Base-by-base conservation (phyloP, 2,797 vertebrate genomes). In the Phrynocephalus vlangalii region DNA sequence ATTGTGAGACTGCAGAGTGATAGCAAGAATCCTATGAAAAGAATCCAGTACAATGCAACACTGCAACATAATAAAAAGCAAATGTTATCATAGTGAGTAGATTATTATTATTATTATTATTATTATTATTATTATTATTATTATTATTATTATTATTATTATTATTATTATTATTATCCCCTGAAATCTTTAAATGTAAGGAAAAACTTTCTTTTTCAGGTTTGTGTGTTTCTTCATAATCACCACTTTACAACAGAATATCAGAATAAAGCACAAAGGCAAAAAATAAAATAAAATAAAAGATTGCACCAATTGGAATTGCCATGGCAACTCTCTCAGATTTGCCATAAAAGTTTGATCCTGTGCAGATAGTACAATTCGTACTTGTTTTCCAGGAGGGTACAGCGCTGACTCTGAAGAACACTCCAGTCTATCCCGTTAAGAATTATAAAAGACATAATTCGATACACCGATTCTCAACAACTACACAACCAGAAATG, bases 301-400 rank as follows among this genome's bases (percentile, higher is more conserved):
- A 95, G 95, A 93, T 94, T 81, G 94, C 94, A 96, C 93, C 83
- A 90, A 96, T 93, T 93, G 93, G 93, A 94, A 96, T 97, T 96
- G 93, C 97, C 96, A 97, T 97, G 93, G 96, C 96, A 97, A 97
- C 97, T 95, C 94, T 95, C 5, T 95, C 93, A 94, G 93, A 95
- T 96, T 95, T 96, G 94, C 95, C 94, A 94, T 96, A 95, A 95
- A 88, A 96, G 96, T 96, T 96, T 94, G 93, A 94, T 95, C 95
- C 95, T 95, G 91, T 95, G 94, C 95, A 83, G 95, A 94, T 94
- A 94, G 93, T 94, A 93, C 91, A 93, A 91, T 95, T 95, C 93
- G 94, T 94, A 95, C 96, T 95, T 94, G 92, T 91, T 95, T 95
- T 95, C 91, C 93, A 94, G 94, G 90, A 93, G 89, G 94, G 92